Percentiles rank a stretch among this genome's conserved stretches.
Conservation (phyloP, 2,113 vertebrate genomes). For the Oxyruncus cristatus region DNA sequence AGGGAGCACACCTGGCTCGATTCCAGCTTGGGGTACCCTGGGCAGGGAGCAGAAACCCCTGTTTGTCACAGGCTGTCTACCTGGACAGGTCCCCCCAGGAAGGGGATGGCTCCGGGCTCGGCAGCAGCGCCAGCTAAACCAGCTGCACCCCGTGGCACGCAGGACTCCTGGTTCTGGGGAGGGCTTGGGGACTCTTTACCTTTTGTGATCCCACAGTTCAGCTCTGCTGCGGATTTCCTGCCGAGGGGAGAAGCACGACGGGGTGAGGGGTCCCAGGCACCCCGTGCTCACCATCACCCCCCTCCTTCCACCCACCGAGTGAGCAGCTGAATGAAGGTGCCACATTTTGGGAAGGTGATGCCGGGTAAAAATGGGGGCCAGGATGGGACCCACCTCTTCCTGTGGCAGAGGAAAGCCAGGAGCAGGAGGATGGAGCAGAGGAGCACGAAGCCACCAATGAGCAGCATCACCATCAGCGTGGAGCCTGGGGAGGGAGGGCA, state of each 20-base stretch:
- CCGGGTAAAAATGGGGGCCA: rapidly evolving
- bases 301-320: rapidly evolving
- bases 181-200: neutral
- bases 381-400: slow-evolving; percentile 76
- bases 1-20: slow-evolving; percentile 10
- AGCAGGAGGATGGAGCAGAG: slow-evolving; percentile 75
- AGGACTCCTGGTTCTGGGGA: rapidly evolving
- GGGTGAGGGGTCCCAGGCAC: neutral
- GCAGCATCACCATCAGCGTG: slow-evolving; percentile 69
- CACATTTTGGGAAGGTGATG: rapidly evolving
- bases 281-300: rapidly evolving
- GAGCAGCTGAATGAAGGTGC: neutral
- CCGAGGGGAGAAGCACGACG: neutral
- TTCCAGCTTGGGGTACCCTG: slow-evolving; percentile 38
- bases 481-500: slow-evolving; percentile 49
- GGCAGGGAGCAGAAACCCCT: neutral
- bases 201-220: slow-evolving; percentile 1
- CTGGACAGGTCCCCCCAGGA: neutral
- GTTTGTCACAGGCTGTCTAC: neutral
- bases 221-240: slow-evolving; percentile 9
- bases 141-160: neutral
- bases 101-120: neutral
- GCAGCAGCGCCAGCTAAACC: neutral
- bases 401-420: slow-evolving; percentile 77
- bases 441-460: slow-evolving; percentile 74